These are phyloP conservation scores for Psophia crepitans DNA, from an alignment of 2,113 vertebrate species.

Conservation along the genomic window DNA sequence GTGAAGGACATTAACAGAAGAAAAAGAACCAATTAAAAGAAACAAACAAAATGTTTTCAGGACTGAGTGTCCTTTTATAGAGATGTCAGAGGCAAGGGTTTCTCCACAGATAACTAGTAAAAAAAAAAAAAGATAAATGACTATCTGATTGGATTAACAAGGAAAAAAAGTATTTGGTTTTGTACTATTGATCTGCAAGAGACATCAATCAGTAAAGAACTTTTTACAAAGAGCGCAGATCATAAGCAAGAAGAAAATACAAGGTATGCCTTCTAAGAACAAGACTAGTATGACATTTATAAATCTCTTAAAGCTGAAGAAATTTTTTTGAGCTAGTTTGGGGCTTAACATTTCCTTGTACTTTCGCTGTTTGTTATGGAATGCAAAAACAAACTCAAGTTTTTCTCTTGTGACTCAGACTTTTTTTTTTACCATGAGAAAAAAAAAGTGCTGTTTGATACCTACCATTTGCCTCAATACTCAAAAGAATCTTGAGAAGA, in stretches of 20 bases:
- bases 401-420: not conserved
- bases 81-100: not conserved
- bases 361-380: not conserved
- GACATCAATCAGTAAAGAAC: not conserved
- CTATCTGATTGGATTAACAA: not conserved
- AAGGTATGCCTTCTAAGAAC: not conserved
- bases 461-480: not conserved
- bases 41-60: not conserved
- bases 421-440: not conserved
- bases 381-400: not conserved
- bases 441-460: not conserved
- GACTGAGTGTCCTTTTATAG: not conserved
- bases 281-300: not conserved
- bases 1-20: not conserved
- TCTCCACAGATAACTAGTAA: not conserved
- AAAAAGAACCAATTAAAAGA: not conserved
- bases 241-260: not conserved
- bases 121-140: not conserved
- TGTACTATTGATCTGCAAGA: not conserved
- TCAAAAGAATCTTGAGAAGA: not conserved
- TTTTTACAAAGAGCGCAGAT: not conserved
- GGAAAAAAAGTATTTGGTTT: not conserved
- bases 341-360: not conserved
- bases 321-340: not conserved
- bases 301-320: not conserved